phyloP scores from a whole-genome alignment of 1,140 invertebrate genomes.

The Macrotrachela quadricornifera region DNA sequence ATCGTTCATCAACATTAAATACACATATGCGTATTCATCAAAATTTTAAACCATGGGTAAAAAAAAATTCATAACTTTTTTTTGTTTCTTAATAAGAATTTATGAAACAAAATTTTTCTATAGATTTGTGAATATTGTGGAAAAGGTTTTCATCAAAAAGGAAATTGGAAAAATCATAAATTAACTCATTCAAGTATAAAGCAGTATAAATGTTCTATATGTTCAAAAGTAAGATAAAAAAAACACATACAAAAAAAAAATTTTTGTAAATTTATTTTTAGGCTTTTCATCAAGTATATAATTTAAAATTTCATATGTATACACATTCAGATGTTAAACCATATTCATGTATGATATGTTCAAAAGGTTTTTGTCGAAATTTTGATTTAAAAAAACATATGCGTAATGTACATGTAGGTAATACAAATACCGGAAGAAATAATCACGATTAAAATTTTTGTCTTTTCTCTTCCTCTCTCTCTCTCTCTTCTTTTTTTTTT shows the following conservation, averaged over 20 bases:
- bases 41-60: constrained; percentile 60
- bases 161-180: constrained; percentile 96
- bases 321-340: constrained; percentile 94
- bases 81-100: too few species aligned
- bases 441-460: too few species aligned
- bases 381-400: constrained; percentile 98
- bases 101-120: too few species aligned
- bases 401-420: constrained; percentile 53
- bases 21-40: constrained; percentile 85
- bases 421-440: too few species aligned
- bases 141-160: constrained; percentile 80
- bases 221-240: too few species aligned
- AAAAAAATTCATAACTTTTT: too few species aligned
- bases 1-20: constrained; percentile 80
- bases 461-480: too few species aligned
- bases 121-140: constrained; percentile 63
- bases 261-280: constrained; percentile 86
- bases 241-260: constrained; percentile 36
- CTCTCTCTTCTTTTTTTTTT: too few species aligned
- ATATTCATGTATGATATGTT: constrained; percentile 73
- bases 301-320: constrained; percentile 97
- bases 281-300: constrained; percentile 93
- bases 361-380: constrained; percentile 92
- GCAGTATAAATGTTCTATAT: too few species aligned
- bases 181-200: constrained; percentile 51